Percentiles rank a stretch among this genome's conserved stretches.
phyloP scores from a whole-genome alignment of 1,140 invertebrate species.

The Drosophila pallidifrons region DNA sequence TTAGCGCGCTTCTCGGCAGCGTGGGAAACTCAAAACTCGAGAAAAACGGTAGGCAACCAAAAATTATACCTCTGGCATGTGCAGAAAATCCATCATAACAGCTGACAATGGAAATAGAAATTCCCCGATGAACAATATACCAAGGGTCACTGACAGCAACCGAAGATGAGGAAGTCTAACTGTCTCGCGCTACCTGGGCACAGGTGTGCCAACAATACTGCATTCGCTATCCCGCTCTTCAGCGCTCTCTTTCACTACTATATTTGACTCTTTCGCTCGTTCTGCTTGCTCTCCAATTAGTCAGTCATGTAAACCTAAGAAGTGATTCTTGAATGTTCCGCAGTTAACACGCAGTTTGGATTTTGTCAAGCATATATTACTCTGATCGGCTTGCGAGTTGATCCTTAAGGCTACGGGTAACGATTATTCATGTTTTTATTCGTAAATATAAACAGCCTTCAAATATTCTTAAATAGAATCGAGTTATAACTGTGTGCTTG shows the following conservation, averaged over 20 bases:
- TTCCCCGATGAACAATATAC: conserved; percentile 1
- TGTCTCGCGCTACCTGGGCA: conserved; percentile 32
- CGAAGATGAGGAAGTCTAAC: neutral
- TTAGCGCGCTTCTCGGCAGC: conserved; percentile 42
- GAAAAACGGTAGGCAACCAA: neutral
- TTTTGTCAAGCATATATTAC: neutral
- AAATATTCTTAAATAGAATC: too few relatives aligned
- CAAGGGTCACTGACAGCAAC: conserved; percentile 25
- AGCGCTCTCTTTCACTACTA: neutral
- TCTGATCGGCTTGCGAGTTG: neutral
- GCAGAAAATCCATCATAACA: conserved; percentile 46
- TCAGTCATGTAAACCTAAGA: conserved; percentile 7
- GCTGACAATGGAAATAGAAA: conserved; percentile 21
- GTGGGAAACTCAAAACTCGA: conserved; percentile 36
- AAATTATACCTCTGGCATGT: conserved; percentile 21
- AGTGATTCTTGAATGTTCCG: neutral
- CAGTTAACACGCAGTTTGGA: neutral
- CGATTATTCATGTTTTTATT: too few relatives aligned
- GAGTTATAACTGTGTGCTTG: too few relatives aligned
- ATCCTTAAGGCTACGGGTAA: neutral
- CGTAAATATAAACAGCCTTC: too few relatives aligned
- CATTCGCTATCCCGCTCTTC: neutral
- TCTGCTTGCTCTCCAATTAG: conserved; percentile 23
- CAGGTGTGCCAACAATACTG: conserved; percentile 26
- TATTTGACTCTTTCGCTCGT: neutral